Percentiles rank a stretch among this genome's conserved stretches.
Evolutionary conservation across 2,797 vertebrate species (phyloP).

Genomic region (Danionella dracula): DNA sequence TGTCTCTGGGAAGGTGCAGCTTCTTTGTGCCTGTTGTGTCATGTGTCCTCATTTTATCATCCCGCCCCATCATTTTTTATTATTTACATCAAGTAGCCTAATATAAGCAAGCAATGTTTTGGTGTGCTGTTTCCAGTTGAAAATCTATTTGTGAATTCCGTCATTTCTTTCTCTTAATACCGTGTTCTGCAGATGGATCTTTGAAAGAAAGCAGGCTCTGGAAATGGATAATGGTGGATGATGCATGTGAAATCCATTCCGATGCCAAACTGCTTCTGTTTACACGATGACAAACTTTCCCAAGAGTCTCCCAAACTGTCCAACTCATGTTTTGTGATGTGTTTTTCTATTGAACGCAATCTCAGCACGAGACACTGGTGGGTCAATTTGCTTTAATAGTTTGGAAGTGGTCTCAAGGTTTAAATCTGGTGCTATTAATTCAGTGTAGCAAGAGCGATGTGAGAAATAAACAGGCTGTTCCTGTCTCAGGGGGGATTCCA

Average conservation of each 20-base stretch:
- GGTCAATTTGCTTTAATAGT: neutral
- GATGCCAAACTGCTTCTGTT: constrained; percentile 28
- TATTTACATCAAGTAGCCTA: too few species aligned
- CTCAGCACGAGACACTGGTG: neutral
- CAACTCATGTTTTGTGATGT: neutral
- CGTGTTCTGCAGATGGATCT: too few species aligned
- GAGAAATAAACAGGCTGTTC: neutral
- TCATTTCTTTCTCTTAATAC: too few species aligned
- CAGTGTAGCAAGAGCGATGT: neutral
- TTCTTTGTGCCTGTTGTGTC: too few species aligned
- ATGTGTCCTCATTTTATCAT: too few species aligned
- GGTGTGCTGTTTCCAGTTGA: too few species aligned
- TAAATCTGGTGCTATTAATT: constrained; percentile 12
- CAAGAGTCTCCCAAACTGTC: neutral
- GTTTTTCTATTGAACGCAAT: neutral
- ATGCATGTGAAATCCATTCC: constrained; percentile 33
- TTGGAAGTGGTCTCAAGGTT: neutral
- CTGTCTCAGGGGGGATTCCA: neutral
- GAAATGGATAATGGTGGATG: constrained; percentile 30
- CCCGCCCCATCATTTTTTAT: too few species aligned
- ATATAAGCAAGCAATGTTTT: too few species aligned
- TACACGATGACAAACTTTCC: constrained; percentile 36
- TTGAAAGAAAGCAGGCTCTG: too few species aligned
- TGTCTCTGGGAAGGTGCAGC: too few species aligned
- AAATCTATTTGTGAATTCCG: too few species aligned